Evolutionary conservation across 2,888 invertebrate genomes (phyloP).

Genomic region (Plagiodera versicolora): DNA sequence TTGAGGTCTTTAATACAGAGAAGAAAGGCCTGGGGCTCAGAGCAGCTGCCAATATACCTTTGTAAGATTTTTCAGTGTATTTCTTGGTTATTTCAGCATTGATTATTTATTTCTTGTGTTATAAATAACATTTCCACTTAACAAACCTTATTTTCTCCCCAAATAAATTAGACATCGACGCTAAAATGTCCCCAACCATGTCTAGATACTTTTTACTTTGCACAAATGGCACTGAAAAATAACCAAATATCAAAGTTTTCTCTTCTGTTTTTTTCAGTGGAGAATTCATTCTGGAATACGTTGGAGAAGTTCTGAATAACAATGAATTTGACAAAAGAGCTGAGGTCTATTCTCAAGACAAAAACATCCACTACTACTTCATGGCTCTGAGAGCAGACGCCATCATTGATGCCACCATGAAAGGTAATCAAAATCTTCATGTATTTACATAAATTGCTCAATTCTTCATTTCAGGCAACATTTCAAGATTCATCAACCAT

Average conservation of each 20-base stretch:
- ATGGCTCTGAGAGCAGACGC: slow-evolving; percentile 94
- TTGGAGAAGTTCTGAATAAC: slow-evolving; percentile 94
- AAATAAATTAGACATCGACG: too few species aligned
- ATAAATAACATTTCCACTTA: too few species aligned
- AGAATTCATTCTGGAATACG: slow-evolving; percentile 96
- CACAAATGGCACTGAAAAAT: too few species aligned
- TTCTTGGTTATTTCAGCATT: not conserved
- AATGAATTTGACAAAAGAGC: slow-evolving; percentile 88
- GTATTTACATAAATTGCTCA: too few species aligned
- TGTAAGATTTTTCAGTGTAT: too few species aligned
- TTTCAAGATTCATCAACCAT: slow-evolving; percentile 97
- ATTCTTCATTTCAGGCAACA: slow-evolving; percentile 71
- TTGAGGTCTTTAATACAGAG: slow-evolving; percentile 87
- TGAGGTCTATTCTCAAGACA: slow-evolving; percentile 85
- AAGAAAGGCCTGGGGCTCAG: slow-evolving; percentile 95
- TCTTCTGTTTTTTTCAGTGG: slow-evolving; percentile 62
- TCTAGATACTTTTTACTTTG: too few species aligned
- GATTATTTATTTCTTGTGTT: not conserved
- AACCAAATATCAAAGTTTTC: too few species aligned
- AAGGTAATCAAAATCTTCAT: slow-evolving; percentile 56
- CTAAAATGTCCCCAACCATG: too few species aligned
- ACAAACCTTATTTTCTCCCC: too few species aligned
- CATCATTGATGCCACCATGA: slow-evolving; percentile 94
- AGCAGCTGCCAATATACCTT: slow-evolving; percentile 69
- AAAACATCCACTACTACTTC: slow-evolving; percentile 93